Conservation (phyloP, 2,888 invertebrate genomes). For the Ceramica pisi region DNA sequence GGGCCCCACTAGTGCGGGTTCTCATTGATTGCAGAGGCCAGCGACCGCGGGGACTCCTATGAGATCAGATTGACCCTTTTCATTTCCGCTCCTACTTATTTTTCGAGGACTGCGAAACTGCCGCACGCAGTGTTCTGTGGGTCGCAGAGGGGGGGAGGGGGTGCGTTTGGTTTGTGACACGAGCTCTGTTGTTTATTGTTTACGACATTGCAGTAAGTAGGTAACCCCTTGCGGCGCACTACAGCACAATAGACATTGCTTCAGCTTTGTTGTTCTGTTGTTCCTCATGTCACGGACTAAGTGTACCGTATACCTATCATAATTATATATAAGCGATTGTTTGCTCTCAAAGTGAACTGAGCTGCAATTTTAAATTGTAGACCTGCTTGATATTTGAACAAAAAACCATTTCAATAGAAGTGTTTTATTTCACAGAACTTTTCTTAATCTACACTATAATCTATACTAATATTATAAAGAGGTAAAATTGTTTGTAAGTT, state of each 20-base stretch:
- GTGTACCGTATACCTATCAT: neutral
- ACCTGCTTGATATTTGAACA: constrained; percentile 1
- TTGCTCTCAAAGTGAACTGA: constrained; percentile 10
- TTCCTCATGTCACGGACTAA: constrained; percentile 56
- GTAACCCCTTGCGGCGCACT: constrained; percentile 63
- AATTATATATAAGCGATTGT: constrained; percentile 16
- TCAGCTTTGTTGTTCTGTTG: constrained; percentile 64
- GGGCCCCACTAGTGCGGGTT: constrained; percentile 1
- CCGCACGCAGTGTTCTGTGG: constrained; percentile 26
- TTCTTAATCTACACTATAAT: too few species aligned
- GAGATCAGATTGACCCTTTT: constrained; percentile 79
- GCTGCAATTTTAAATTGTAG: constrained; percentile 10
- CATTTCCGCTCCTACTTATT: constrained; percentile 74
- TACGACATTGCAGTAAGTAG: constrained; percentile 63
- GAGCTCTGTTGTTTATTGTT: constrained; percentile 52
- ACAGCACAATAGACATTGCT: constrained; percentile 60
- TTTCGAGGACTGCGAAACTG: constrained; percentile 72
- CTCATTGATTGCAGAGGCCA: constrained; percentile 44
- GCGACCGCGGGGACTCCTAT: constrained; percentile 61
- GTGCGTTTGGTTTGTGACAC: constrained; percentile 32
- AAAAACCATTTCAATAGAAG: neutral
- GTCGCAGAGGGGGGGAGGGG: constrained; percentile 28
- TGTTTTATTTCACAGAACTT: neutral
- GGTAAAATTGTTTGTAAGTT: too few species aligned
- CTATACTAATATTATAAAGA: too few species aligned